These are phyloP conservation scores for Netelia fuscicornis DNA, from an alignment of 2,888 invertebrate genomes.

Conservation along the genomic window DNA sequence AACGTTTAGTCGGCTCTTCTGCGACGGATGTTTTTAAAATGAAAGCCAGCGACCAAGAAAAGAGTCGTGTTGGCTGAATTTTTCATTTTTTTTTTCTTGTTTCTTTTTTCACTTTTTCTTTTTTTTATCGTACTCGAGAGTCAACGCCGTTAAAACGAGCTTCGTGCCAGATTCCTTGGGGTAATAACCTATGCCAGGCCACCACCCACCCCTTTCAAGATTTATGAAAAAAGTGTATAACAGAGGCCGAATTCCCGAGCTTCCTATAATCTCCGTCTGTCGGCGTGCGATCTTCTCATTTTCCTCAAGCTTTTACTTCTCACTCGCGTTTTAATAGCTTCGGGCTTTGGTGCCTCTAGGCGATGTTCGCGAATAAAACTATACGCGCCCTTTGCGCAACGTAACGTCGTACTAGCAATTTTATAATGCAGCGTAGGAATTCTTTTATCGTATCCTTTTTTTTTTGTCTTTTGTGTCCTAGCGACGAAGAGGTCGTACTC, in stretches of 20 bases:
- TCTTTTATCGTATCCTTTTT: slow-evolving; percentile 41
- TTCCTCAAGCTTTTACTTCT: slow-evolving; percentile 33
- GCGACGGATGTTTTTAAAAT: slow-evolving; percentile 39
- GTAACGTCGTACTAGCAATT: slow-evolving; percentile 23
- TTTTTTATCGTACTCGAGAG: slow-evolving; percentile 9
- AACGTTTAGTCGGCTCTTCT: slow-evolving; percentile 18
- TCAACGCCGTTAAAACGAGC: slow-evolving; percentile 22
- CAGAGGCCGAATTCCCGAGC: slow-evolving; percentile 21
- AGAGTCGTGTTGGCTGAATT: neutral
- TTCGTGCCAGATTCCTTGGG: slow-evolving; percentile 6
- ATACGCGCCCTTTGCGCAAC: neutral
- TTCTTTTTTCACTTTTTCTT: neutral
- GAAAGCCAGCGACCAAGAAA: neutral
- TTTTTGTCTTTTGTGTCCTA: slow-evolving; percentile 20
- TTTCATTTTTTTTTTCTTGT: neutral
- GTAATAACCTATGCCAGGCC: slow-evolving; percentile 28
- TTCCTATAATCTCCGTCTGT: slow-evolving; percentile 6
- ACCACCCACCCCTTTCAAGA: slow-evolving; percentile 29
- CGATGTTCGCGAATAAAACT: neutral
- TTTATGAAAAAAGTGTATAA: slow-evolving; percentile 53
- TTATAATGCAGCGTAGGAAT: slow-evolving; percentile 61
- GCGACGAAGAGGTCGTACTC: neutral
- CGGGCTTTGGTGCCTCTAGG: neutral
- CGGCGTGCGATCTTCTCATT: slow-evolving; percentile 11
- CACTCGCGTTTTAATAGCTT: slow-evolving; percentile 37